These are phyloP conservation scores for Melanotaenia boesemani DNA, from an alignment of 2,797 vertebrate species.

Conservation along the genomic window DNA sequence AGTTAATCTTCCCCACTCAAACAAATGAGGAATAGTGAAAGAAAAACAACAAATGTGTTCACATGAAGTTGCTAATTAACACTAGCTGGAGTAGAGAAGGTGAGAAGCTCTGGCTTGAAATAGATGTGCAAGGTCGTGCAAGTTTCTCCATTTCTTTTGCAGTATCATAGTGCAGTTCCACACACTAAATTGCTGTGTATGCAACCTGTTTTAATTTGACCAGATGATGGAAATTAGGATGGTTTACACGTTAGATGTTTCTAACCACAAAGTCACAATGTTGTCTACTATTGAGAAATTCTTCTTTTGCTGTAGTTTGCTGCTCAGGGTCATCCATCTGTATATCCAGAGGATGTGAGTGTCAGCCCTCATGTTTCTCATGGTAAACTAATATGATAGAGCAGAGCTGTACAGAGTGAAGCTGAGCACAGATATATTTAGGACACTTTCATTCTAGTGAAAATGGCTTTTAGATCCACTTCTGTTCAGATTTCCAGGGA, in stretches of 20 bases:
- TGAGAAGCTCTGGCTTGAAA: conserved; percentile 80
- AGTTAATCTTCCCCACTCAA: conserved; percentile 36
- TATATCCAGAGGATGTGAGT: conserved; percentile 41
- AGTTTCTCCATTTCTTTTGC: conserved; percentile 47
- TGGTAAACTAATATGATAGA: conserved; percentile 67
- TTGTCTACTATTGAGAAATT: neutral
- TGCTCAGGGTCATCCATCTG: conserved; percentile 46
- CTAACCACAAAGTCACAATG: neutral
- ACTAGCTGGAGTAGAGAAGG: conserved; percentile 76
- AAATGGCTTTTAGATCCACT: conserved; percentile 67
- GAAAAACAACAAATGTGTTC: conserved; percentile 64
- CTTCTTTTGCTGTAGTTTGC: conserved; percentile 26
- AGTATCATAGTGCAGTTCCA: conserved; percentile 3
- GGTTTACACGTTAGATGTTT: conserved; percentile 1
- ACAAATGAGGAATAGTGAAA: conserved; percentile 57
- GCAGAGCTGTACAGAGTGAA: conserved; percentile 55
- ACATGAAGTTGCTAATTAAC: conserved; percentile 82
- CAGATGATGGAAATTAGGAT: conserved; percentile 23
- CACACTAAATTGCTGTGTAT: conserved; percentile 24
- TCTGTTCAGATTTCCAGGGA: conserved; percentile 67
- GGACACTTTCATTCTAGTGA: conserved; percentile 68
- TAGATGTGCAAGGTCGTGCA: conserved; percentile 81
- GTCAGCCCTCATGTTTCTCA: conserved; percentile 53
- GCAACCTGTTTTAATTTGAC: conserved; percentile 33
- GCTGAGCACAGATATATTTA: conserved; percentile 72